Evolutionary conservation across 2,113 vertebrate species (phyloP).

Genomic region (Arizona elegans): DNA sequence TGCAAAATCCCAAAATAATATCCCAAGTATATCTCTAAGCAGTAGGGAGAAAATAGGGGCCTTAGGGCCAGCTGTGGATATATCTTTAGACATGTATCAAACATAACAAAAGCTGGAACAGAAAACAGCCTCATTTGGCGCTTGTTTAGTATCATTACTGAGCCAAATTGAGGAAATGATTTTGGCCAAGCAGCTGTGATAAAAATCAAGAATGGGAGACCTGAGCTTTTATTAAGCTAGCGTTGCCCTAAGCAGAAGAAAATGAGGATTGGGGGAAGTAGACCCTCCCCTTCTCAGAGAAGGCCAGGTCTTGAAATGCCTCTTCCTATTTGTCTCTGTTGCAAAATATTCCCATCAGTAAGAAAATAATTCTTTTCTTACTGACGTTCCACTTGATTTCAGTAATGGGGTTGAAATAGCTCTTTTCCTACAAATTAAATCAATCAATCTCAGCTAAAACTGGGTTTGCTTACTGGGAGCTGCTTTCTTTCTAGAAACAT

Average conservation of each 20-base stretch:
- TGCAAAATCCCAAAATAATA: background rate
- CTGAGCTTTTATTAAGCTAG: background rate
- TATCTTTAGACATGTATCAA: background rate
- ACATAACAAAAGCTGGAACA: constrained; percentile 13
- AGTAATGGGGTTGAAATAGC: background rate
- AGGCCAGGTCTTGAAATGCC: background rate
- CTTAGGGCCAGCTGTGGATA: background rate
- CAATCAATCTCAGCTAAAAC: background rate
- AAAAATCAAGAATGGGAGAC: background rate
- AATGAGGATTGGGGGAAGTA: background rate
- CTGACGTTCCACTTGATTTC: background rate
- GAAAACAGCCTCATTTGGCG: constrained; percentile 8
- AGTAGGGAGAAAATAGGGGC: background rate
- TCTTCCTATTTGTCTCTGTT: background rate
- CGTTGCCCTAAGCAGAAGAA: background rate
- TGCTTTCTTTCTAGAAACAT: background rate
- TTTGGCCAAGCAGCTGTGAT: constrained; percentile 14
- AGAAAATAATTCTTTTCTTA: background rate
- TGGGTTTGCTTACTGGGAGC: background rate
- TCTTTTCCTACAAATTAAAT: background rate
- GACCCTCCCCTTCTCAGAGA: background rate
- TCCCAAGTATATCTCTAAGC: background rate
- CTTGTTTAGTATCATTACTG: constrained; percentile 11
- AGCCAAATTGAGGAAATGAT: constrained; percentile 22
- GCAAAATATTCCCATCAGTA: background rate